Conservation (phyloP, 2,888 invertebrate species). For the Bhutanitis thaidina region DNA sequence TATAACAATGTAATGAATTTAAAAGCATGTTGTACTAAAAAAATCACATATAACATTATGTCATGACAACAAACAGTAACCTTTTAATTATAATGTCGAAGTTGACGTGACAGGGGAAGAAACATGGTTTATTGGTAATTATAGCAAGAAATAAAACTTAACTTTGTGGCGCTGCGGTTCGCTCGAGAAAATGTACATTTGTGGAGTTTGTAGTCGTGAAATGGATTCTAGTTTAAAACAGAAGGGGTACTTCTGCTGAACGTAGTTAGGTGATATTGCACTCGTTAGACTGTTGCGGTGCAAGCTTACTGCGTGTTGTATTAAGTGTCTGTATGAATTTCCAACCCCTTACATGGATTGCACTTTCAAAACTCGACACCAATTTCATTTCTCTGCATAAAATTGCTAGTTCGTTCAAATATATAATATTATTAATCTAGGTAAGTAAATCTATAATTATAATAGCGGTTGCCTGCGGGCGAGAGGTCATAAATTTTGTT, state of each 20-base stretch:
- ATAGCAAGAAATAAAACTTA: slow-evolving; percentile 66
- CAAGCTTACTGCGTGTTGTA: slow-evolving; percentile 45
- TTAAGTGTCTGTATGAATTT: slow-evolving; percentile 42
- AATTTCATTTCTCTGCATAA: not conserved
- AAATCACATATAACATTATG: slow-evolving; percentile 23
- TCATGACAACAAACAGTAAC: slow-evolving; percentile 55
- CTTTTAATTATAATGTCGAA: slow-evolving; percentile 60
- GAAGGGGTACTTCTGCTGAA: slow-evolving; percentile 58
- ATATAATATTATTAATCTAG: no score
- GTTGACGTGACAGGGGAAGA: slow-evolving; percentile 51
- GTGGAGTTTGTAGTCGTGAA: slow-evolving; percentile 64
- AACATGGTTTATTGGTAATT: slow-evolving; percentile 71
- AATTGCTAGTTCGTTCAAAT: not conserved
- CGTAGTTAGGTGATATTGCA: slow-evolving; percentile 67
- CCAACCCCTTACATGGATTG: slow-evolving; percentile 38
- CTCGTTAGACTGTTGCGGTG: slow-evolving; percentile 59
- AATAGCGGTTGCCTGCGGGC: no score
- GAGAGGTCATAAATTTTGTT: no score
- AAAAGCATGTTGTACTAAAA: no score
- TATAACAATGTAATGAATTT: no score
- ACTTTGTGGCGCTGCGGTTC: slow-evolving; percentile 54
- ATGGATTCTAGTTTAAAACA: slow-evolving; percentile 73
- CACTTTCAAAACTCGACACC: slow-evolving; percentile 26
- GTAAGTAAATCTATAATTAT: no score
- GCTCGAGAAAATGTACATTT: slow-evolving; percentile 64